Conservation (phyloP, 1,140 invertebrate genomes). For the Dysdera silvatica region DNA sequence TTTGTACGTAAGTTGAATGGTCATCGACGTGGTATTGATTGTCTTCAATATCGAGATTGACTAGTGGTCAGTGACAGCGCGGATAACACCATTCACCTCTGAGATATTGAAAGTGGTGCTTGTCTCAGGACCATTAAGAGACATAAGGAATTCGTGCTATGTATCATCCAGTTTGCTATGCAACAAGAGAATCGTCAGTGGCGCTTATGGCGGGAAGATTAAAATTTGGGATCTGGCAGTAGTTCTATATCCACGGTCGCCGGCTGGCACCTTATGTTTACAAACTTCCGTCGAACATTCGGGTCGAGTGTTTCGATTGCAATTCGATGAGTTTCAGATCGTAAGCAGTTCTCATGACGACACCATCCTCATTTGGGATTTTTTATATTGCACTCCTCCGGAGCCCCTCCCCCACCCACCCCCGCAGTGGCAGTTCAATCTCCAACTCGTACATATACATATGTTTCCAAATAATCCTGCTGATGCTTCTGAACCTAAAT, state of each 20-base stretch:
- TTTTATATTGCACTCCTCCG: slow-evolving; percentile 63
- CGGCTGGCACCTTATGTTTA: slow-evolving; percentile 84
- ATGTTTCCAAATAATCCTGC: slow-evolving; percentile 36
- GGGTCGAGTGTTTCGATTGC: slow-evolving; percentile 94
- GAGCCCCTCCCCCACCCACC: no score
- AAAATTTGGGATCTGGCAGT: slow-evolving; percentile 99
- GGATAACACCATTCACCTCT: slow-evolving; percentile 97
- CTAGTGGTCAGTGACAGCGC: slow-evolving; percentile 97
- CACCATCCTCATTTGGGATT: slow-evolving; percentile 99
- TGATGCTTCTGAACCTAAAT: no score
- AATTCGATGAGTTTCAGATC: slow-evolving; percentile 99
- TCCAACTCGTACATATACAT: slow-evolving; percentile 37
- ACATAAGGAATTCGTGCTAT: slow-evolving; percentile 96
- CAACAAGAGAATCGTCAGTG: slow-evolving; percentile 96
- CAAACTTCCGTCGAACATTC: slow-evolving; percentile 96
- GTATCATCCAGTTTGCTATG: slow-evolving; percentile 93
- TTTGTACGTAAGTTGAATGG: slow-evolving; percentile 98
- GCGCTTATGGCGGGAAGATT: slow-evolving; percentile 99
- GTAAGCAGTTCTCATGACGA: slow-evolving; percentile 99
- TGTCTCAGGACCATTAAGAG: slow-evolving; percentile 94
- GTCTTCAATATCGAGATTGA: slow-evolving; percentile 94
- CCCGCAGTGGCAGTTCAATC: slow-evolving; percentile 31
- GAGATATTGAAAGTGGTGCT: slow-evolving; percentile 98
- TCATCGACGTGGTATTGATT: slow-evolving; percentile 98
- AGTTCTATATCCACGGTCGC: slow-evolving; percentile 86